A percentile compares a stretch with the other conserved stretches of the same genome.
phyloP scores from a whole-genome alignment of 2,113 vertebrate species.

The Rostratula benghalensis region DNA sequence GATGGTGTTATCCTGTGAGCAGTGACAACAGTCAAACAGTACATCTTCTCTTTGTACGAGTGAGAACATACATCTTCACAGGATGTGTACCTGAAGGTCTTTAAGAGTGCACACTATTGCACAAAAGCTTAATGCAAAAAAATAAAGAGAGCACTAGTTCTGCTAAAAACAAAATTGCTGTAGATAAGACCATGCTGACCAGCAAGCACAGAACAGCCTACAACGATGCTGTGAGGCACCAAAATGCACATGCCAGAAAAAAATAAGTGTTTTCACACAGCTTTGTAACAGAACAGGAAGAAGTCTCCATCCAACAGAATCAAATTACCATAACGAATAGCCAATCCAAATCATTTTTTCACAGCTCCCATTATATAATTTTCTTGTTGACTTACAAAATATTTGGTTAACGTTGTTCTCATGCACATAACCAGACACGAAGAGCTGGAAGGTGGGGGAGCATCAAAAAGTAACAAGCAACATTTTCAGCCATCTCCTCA shows the following conservation, averaged over 20 bases:
- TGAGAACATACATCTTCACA: background rate
- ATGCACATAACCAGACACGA: background rate
- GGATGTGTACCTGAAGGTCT: background rate
- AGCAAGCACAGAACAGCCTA: background rate
- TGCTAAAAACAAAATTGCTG: background rate
- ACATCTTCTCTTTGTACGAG: background rate
- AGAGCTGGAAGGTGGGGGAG: background rate
- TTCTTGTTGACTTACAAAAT: background rate
- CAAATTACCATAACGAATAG: background rate
- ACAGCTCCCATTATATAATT: background rate
- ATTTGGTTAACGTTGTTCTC: background rate
- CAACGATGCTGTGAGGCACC: background rate
- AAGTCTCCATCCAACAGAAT: background rate
- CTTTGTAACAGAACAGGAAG: background rate
- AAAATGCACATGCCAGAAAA: background rate
- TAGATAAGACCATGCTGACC: background rate
- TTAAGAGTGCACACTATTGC: background rate
- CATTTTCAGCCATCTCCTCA: background rate
- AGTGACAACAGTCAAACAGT: background rate
- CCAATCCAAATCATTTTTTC: background rate
- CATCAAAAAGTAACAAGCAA: background rate
- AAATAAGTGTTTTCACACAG: background rate
- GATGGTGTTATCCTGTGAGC: background rate
- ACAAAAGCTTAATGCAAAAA: background rate
- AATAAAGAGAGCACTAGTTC: background rate